Evolutionary conservation across 2,797 vertebrate species (phyloP), one percentile per base, ranked within the genome.

Genomic region (Sebastes diploproa): DNA sequence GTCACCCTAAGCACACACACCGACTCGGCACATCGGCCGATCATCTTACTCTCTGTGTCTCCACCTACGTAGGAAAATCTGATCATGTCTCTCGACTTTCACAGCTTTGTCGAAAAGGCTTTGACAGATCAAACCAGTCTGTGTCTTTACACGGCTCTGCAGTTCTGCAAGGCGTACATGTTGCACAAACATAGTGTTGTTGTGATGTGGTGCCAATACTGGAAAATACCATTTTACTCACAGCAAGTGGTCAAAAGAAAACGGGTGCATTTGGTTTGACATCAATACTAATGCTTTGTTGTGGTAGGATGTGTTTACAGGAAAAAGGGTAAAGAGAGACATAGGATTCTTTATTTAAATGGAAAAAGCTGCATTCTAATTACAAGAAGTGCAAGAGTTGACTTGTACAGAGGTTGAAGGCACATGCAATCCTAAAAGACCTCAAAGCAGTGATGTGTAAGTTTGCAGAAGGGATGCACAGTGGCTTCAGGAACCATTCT

Each of bases 51-150:
- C 60, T 89, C 84, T 87, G 75, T 92, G 54, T 89, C 87, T 80
- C 96, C 98, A 96, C 98, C 98, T 98, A 98, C 98, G 96, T 96
- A 96, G 98, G 98, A 99, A 99, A 99, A 92, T 93, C 86, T 94
- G 94, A 95, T 93, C 89, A 86, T 71, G 83, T 92, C 85, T 90
- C 85, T 91, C 82, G 66, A 79, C 89, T 92, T 91, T 95, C 91
- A 88, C 92, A 91, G 88, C 88, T 92, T 86, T 88, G 82, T 86
- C 82, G 18, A 50, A 83, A 83, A 85, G 77, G 82, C 90, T 87
- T 78, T 68, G 61, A 73, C 88, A 93, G 89, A 93, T 92, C 87
- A 92, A 90, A 90, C 89, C 68, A 67, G 80, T 80, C 71, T 65
- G 68, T 78, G 72, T 89, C 77, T 91, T 88, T 68, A 82, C 68